A percentile compares a stretch with the other conserved stretches of the same genome.
Evolutionary conservation across 2,797 vertebrate genomes (phyloP).

Genomic region (Podarcis lilfordi): DNA sequence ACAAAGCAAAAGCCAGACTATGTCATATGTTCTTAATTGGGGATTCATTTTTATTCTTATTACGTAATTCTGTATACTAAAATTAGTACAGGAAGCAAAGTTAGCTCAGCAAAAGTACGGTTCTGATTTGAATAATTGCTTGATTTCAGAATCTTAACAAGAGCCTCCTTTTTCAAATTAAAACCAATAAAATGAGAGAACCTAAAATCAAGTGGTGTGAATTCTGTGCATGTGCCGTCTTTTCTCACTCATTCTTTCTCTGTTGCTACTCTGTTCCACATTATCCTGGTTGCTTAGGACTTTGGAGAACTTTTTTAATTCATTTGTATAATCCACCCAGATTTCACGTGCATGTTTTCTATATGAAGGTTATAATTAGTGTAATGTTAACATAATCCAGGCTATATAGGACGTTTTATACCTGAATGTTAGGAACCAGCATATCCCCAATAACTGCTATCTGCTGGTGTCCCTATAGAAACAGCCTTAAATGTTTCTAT

Average conservation of each 20-base stretch:
- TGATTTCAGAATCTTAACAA: neutral
- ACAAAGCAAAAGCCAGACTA: neutral
- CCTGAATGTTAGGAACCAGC: neutral
- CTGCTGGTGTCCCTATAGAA: neutral
- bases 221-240: constrained; percentile 20
- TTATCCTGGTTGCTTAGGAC: constrained; percentile 57
- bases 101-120: neutral
- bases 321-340: neutral
- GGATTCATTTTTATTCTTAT: neutral
- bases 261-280: constrained; percentile 30
- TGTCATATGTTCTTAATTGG: neutral
- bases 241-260: neutral
- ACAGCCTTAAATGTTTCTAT: neutral
- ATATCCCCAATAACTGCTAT: neutral
- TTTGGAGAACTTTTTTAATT: constrained; percentile 21
- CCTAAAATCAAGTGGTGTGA: neutral
- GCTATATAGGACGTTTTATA: neutral
- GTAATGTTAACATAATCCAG: neutral
- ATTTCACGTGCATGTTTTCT: neutral
- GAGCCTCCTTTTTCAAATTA: constrained; percentile 31
- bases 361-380: neutral
- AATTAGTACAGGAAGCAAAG: neutral
- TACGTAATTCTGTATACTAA: neutral
- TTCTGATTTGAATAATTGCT: constrained; percentile 50
- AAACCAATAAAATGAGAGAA: neutral